These are phyloP conservation scores for Mamestra configurata DNA, from an alignment of 1,140 invertebrate genomes.

Conservation along the genomic window DNA sequence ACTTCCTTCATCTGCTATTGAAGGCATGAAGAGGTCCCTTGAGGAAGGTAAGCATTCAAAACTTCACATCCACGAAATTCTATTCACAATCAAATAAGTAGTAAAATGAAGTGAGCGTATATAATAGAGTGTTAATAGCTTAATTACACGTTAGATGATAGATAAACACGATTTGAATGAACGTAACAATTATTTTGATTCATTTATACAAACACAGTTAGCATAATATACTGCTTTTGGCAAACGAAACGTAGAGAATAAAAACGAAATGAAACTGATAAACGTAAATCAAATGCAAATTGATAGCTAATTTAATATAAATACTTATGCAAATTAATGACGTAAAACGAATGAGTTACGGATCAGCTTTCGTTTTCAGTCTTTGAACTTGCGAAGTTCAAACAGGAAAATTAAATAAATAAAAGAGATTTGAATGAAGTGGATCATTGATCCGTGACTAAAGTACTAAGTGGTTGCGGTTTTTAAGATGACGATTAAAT, in stretches of 20 bases:
- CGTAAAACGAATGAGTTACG: neutral
- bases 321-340: neutral
- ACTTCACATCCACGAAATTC: neutral
- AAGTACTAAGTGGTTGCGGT: slow-evolving; percentile 6
- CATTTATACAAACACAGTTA: slow-evolving; percentile 10
- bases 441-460: slow-evolving; percentile 12
- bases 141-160: slow-evolving; percentile 4
- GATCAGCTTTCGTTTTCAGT: neutral
- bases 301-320: neutral
- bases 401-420: neutral
- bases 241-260: neutral
- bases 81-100: neutral
- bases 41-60: slow-evolving; percentile 88
- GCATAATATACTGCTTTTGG: neutral
- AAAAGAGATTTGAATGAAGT: slow-evolving; percentile 7
- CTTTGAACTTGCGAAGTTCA: neutral
- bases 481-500: slow-evolving; percentile 12
- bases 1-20: slow-evolving; percentile 91
- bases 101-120: slow-evolving; percentile 5
- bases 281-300: neutral
- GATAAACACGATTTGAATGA: slow-evolving; percentile 17
- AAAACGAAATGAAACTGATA: neutral
- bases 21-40: slow-evolving; percentile 91
- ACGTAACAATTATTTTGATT: neutral
- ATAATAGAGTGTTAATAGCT: neutral